Evolutionary conservation across 2,888 invertebrate species (phyloP).

Genomic region (Clivina fossor): DNA sequence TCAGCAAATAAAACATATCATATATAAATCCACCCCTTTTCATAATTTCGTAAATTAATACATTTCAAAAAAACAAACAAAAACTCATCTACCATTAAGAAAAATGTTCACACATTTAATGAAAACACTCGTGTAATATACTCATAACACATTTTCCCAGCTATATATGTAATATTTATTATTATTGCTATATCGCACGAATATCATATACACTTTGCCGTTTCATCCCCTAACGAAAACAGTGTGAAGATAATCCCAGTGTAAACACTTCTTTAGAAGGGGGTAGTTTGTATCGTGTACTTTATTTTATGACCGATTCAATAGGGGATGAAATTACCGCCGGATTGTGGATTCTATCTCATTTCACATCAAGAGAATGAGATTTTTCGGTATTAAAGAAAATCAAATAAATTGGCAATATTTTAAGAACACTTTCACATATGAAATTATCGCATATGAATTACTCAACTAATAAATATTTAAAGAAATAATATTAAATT

Average conservation of each 20-base stretch:
- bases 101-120: too few species aligned
- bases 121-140: too few species aligned
- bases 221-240: conserved; percentile 3
- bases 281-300: background rate
- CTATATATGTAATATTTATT: conserved; percentile 8
- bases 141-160: too few species aligned
- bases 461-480: too few species aligned
- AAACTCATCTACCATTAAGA: background rate
- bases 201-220: too few species aligned
- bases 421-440: too few species aligned
- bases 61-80: background rate
- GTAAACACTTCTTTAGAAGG: conserved; percentile 18
- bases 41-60: background rate
- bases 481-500: too few species aligned
- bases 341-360: conserved; percentile 5
- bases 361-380: conserved; percentile 11
- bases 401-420: too few species aligned
- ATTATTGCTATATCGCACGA: conserved; percentile 8
- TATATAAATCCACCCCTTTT: too few species aligned
- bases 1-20: too few species aligned
- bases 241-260: conserved; percentile 14
- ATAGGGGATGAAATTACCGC: conserved; percentile 11
- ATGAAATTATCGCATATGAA: too few species aligned
- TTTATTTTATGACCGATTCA: conserved; percentile 3
- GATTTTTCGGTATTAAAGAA: too few species aligned